These are phyloP conservation scores for Nipponacmea schrenckii DNA, from an alignment of 2,888 invertebrate species.

Conservation along the genomic window DNA sequence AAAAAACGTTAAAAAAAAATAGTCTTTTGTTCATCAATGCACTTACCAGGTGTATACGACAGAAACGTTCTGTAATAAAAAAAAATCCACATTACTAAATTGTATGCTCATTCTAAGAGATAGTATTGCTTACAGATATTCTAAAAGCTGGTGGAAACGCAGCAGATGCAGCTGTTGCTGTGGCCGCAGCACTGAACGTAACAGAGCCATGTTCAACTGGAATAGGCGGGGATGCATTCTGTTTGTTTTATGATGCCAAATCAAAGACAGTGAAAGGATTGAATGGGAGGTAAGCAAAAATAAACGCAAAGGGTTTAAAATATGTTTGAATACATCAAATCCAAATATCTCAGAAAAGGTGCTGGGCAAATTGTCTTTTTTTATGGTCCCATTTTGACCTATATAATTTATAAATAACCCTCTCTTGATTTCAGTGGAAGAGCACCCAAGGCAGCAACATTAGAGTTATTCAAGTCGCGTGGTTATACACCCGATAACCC, in stretches of 20 bases:
- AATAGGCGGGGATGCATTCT: constrained; percentile 68
- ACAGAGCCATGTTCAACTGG: constrained; percentile 67
- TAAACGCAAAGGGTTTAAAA: background rate
- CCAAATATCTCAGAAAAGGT: too few species aligned
- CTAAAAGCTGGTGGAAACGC: constrained; percentile 68
- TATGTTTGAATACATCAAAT: background rate
- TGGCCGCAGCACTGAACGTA: constrained; percentile 67
- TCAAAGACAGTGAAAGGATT: constrained; percentile 61
- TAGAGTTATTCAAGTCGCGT: constrained; percentile 42
- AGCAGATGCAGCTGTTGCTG: constrained; percentile 68
- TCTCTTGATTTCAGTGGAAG: constrained; percentile 53
- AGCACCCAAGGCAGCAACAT: constrained; percentile 45
- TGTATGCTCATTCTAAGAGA: too few species aligned
- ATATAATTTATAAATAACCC: background rate
- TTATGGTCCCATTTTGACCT: background rate
- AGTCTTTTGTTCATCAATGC: too few species aligned
- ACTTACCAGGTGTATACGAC: too few species aligned
- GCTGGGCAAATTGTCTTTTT: too few species aligned
- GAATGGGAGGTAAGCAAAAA: constrained; percentile 61
- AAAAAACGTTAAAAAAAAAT: too few species aligned
- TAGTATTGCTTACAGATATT: constrained; percentile 55
- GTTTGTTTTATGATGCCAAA: constrained; percentile 63
- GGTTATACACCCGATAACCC: constrained; percentile 42
- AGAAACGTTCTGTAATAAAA: too few species aligned
- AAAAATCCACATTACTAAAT: too few species aligned